Percentiles rank a stretch among this genome's conserved stretches.
These are phyloP conservation scores for Sebastiscus albofasciatus DNA, from an alignment of 2,797 vertebrate genomes.

Conservation along the genomic window DNA sequence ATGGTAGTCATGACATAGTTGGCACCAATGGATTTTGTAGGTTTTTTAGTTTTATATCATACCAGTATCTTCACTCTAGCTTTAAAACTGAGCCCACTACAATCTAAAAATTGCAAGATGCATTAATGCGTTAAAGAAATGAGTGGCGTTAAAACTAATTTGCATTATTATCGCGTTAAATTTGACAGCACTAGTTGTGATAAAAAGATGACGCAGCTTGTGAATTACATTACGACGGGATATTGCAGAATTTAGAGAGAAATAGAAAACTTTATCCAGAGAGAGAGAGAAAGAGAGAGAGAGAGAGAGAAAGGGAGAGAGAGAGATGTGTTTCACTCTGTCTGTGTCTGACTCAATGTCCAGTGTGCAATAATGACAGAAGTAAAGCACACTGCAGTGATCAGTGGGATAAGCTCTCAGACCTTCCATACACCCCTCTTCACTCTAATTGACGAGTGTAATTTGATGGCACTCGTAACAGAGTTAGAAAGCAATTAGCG, in stretches of 20 bases:
- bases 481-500: conserved; percentile 88
- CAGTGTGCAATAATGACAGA: conserved; percentile 78
- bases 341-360: conserved; percentile 59
- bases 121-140: no score
- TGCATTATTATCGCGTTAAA: no score
- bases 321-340: conserved; percentile 37
- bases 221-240: neutral
- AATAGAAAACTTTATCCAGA: neutral
- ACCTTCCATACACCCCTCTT: conserved; percentile 72
- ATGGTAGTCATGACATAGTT: no score
- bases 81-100: no score
- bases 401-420: conserved; percentile 74
- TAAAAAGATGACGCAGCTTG: neutral
- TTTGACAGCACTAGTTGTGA: neutral
- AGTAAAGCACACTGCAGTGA: conserved; percentile 74
- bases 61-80: no score
- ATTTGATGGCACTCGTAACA: conserved; percentile 87
- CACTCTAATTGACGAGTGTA: conserved; percentile 83
- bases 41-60: no score
- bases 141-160: no score
- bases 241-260: neutral
- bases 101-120: no score
- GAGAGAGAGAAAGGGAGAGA: neutral
- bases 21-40: no score
- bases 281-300: neutral